Conservation (phyloP, 2,888 invertebrate genomes). For the Torymus tubicola region DNA sequence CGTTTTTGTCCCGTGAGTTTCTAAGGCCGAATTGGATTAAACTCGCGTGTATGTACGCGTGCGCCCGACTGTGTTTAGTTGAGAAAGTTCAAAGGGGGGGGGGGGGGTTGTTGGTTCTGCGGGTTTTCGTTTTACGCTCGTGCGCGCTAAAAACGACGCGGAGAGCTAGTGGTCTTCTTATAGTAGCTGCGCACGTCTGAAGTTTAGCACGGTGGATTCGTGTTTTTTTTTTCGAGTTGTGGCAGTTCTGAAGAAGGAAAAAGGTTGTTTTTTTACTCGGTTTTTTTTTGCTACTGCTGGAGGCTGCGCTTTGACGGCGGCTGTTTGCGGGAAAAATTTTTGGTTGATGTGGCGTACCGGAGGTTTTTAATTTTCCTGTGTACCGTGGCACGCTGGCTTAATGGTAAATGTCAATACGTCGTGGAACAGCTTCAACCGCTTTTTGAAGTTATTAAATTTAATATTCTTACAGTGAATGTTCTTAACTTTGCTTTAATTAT, state of each 20-base stretch:
- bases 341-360: background rate
- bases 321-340: background rate
- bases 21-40: conserved; percentile 57
- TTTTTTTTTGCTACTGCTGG: background rate
- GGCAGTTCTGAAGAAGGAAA: no score
- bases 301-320: background rate
- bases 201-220: background rate
- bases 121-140: conserved; percentile 26
- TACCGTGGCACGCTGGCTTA: no score
- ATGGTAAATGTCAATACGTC: no score
- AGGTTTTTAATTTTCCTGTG: background rate
- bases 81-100: conserved; percentile 27
- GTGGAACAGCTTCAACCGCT: no score
- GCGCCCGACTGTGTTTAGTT: conserved; percentile 26
- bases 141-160: conserved; percentile 21
- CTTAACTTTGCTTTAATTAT: no score
- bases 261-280: no score
- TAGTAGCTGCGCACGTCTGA: no score
- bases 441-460: no score
- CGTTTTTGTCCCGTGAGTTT: conserved; percentile 14
- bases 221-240: no score
- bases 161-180: no score
- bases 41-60: background rate
- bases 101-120: conserved; percentile 47
- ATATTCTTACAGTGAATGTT: no score